phyloP scores from a whole-genome alignment of 2,888 invertebrate genomes.

The Sclerodermus sp. region DNA sequence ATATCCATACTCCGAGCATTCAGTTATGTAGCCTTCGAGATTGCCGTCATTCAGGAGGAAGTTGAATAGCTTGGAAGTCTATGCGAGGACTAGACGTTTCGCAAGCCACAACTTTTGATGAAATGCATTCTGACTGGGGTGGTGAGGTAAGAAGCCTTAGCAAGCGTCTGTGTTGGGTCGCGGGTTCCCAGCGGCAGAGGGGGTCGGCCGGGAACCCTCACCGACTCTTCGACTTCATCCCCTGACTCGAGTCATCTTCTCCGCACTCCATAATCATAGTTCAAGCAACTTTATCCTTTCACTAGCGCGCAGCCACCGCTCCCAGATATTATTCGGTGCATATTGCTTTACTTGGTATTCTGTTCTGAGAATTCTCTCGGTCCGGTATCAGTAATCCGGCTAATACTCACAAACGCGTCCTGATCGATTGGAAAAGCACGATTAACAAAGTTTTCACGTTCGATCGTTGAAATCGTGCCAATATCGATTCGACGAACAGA shows the following conservation, averaged over 20 bases:
- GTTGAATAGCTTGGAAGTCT: constrained; percentile 16
- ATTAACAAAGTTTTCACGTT: too few species aligned
- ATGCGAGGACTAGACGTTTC: constrained; percentile 10
- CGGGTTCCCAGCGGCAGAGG: not conserved
- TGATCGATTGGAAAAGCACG: too few species aligned
- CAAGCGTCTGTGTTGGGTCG: not conserved
- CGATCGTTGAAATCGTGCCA: too few species aligned
- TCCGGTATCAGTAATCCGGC: too few species aligned
- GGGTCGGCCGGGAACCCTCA: not conserved
- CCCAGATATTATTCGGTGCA: constrained; percentile 29
- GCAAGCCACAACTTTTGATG: constrained; percentile 42
- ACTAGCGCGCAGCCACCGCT: constrained; percentile 1
- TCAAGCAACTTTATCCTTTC: constrained; percentile 29
- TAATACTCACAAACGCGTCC: too few species aligned
- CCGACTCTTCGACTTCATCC: constrained; percentile 6
- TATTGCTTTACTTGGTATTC: constrained; percentile 31
- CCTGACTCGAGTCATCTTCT: constrained; percentile 6
- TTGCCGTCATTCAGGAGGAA: constrained; percentile 16
- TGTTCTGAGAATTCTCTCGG: constrained; percentile 12
- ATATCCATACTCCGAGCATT: constrained; percentile 7
- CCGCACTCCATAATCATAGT: constrained; percentile 32
- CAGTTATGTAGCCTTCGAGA: constrained; percentile 14
- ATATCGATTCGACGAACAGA: too few species aligned
- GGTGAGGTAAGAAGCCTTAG: constrained; percentile 2
- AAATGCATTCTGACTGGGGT: constrained; percentile 28